These are phyloP conservation scores for Elysia crispata DNA, from an alignment of 2,888 invertebrate species.

Conservation along the genomic window DNA sequence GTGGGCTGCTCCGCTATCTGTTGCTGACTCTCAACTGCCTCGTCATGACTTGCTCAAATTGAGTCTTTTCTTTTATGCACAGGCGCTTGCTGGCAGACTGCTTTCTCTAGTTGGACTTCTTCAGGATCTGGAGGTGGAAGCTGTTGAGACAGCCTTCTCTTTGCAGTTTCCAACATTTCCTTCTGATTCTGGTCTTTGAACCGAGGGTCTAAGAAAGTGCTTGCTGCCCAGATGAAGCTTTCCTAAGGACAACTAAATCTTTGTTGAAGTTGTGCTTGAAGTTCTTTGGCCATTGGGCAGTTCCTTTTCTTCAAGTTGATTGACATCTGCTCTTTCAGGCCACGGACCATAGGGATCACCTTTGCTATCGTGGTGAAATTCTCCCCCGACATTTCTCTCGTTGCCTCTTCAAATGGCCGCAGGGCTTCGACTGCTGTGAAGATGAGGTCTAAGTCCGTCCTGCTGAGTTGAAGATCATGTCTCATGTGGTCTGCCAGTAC, in stretches of 20 bases:
- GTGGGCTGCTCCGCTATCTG: conserved; percentile 13
- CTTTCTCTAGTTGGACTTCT: conserved; percentile 4
- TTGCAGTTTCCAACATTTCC: conserved; percentile 6
- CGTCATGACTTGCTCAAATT: conserved; percentile 14
- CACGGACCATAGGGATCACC: no score
- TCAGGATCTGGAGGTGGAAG: conserved; percentile 6
- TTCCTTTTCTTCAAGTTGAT: neutral
- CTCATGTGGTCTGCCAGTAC: no score
- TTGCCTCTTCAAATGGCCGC: no score
- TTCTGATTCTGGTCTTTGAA: conserved; percentile 22
- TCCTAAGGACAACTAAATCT: conserved; percentile 10
- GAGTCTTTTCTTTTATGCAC: conserved; percentile 14
- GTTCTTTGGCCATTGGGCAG: neutral
- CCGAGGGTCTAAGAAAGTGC: conserved; percentile 25
- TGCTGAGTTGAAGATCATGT: no score
- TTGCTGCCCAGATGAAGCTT: neutral
- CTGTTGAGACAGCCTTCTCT: conserved; percentile 14
- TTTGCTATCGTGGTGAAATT: no score
- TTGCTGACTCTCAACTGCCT: conserved; percentile 16
- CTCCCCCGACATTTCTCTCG: no score
- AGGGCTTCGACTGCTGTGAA: no score
- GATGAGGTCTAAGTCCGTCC: no score
- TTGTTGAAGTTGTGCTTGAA: neutral
- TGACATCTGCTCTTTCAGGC: neutral
- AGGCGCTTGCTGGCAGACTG: neutral